Evolutionary conservation across 2,888 invertebrate species (phyloP).

Genomic region (Andrena bucephala): DNA sequence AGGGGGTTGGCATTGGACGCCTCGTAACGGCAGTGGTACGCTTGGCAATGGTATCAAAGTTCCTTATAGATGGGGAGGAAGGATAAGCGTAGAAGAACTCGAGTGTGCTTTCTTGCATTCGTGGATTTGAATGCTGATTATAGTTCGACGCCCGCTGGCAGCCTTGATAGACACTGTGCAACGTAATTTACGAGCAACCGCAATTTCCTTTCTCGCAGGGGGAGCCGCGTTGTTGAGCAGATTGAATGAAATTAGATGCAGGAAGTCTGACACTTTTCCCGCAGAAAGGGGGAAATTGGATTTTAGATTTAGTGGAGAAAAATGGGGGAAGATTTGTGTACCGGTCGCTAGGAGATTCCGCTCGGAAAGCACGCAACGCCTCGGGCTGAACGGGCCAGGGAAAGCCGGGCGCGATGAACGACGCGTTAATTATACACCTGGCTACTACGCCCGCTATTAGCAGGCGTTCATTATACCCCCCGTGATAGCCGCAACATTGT

Average conservation of each 20-base stretch:
- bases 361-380: slow-evolving; percentile 6
- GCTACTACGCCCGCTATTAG: slow-evolving; percentile 43
- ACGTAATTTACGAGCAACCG: slow-evolving; percentile 1
- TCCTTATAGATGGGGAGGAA: too few species aligned
- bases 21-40: background rate
- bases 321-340: slow-evolving; percentile 3
- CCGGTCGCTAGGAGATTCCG: background rate
- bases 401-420: slow-evolving; percentile 43
- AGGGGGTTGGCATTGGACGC: background rate
- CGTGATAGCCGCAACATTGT: slow-evolving; percentile 55
- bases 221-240: background rate
- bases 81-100: too few species aligned
- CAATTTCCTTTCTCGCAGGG: slow-evolving; percentile 4
- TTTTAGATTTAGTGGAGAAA: background rate
- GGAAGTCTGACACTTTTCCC: slow-evolving; percentile 1
- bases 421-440: slow-evolving; percentile 53
- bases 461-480: slow-evolving; percentile 46
- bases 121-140: background rate
- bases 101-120: too few species aligned
- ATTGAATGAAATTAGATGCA: slow-evolving; percentile 13
- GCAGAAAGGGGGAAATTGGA: background rate
- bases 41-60: too few species aligned
- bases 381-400: slow-evolving; percentile 11
- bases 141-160: background rate
- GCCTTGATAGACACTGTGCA: background rate